Evolutionary conservation across 1,140 invertebrate species (phyloP).

Genomic region (Chelonus insularis): DNA sequence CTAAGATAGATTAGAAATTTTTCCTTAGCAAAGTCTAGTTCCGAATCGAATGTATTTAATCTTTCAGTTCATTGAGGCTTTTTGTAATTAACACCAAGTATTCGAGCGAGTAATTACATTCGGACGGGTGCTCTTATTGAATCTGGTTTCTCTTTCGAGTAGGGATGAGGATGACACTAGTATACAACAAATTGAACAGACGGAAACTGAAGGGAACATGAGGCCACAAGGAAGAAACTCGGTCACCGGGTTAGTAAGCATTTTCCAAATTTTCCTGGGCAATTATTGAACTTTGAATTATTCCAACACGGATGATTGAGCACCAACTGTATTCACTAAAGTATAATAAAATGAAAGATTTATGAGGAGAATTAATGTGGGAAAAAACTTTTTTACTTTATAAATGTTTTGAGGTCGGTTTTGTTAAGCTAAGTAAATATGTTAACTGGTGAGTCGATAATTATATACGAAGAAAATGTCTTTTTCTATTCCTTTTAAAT

Average conservation of each 20-base stretch:
- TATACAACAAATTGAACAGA: background rate
- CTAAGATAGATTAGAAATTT: no score
- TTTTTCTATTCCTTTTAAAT: no score
- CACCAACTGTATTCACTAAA: background rate
- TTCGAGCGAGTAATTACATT: constrained; percentile 18
- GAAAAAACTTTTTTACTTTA: no score
- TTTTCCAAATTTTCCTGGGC: constrained; percentile 8
- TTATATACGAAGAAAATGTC: no score
- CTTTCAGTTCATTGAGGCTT: background rate
- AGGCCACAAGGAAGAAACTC: constrained; percentile 9
- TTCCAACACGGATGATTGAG: background rate
- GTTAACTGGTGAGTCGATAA: no score
- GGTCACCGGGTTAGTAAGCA: constrained; percentile 17
- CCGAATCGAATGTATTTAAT: background rate
- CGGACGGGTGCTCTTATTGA: background rate
- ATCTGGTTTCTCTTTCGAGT: background rate
- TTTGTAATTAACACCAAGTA: constrained; percentile 12
- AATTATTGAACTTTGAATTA: background rate
- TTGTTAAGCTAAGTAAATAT: no score
- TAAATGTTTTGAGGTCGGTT: no score
- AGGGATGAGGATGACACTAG: background rate
- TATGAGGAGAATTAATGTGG: no score
- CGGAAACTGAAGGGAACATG: background rate
- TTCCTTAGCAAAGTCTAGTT: background rate
- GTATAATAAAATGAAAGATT: background rate